Base-by-base conservation (phyloP, 1,140 invertebrate species). In the Charaxes varanes region DNA sequence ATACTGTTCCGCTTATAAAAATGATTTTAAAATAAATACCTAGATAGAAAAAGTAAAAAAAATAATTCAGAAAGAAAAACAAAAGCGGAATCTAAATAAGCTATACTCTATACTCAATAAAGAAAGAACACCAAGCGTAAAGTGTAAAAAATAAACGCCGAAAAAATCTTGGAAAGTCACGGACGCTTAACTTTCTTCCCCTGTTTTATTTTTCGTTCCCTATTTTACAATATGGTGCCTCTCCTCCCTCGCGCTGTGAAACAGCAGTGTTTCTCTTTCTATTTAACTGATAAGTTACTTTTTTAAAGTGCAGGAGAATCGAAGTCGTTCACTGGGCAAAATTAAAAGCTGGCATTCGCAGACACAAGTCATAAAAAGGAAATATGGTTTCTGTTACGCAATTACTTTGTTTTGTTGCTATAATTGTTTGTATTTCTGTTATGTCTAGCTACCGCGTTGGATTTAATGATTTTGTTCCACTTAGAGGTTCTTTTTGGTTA, bases 131-230 rank as follows among this genome's bases (percentile, higher is more conserved):
- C 45, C 43, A 53, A 61, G 57, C 62, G 67, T 80, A 78, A 80
- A 79, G 40, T 78, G 80, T 79, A 78, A 83, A 83, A 83, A 77
- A 82, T 68, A 81, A 79, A 83, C 65, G 71, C 57, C 64, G 57
- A 80, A 83, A 79, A 83, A 83, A 76, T 73, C 74, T 81, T 78
- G 70, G 77, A 79, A 83, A 83, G 79, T 83, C 79, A 83, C 77
- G 79, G 79, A 78, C 74, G 79, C 74, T 83, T 83, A 83, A 83
- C 79, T 83, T 83, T 79, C 68, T 71, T 81, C 77, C 79, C 79
- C 77, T 69, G 71, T 79, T 81, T 83, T 81, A 81, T 81, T 83
- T 77, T 80, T 66, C 68, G 60, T 70, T 76, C 74, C 76, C 76
- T 80, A 60, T 68, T 64, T 48, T 54, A 51, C 62, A 59, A 49